Percentiles rank a stretch among this genome's conserved stretches.
Conservation (phyloP, 2,888 invertebrate genomes). For the Myathropa florea region DNA sequence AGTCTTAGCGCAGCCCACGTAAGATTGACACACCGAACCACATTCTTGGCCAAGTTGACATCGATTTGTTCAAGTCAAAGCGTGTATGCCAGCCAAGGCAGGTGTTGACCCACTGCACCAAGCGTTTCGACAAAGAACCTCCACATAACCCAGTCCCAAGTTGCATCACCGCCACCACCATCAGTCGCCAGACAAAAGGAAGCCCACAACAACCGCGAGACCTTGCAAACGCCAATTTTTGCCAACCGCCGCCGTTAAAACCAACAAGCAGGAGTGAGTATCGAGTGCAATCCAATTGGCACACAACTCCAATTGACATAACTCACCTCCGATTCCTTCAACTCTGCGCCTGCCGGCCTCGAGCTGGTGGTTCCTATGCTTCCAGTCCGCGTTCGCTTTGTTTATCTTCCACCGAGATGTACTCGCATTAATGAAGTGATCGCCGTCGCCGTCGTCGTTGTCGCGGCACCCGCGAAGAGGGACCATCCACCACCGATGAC, state of each 20-base stretch:
- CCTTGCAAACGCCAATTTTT: slow-evolving; percentile 30
- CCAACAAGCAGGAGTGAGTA: not conserved
- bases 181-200: not conserved
- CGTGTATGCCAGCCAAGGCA: not conserved
- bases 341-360: not conserved
- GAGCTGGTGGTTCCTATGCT: slow-evolving; percentile 1
- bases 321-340: slow-evolving; percentile 47
- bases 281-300: slow-evolving; percentile 43
- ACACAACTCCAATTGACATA: slow-evolving; percentile 58
- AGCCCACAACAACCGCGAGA: not conserved
- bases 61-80: not conserved
- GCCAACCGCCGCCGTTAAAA: not conserved
- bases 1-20: not conserved
- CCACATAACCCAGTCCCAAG: not conserved
- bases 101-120: not conserved
- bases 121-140: not conserved
- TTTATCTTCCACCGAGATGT: slow-evolving; percentile 49
- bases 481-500: slow-evolving; percentile 39
- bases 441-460: slow-evolving; percentile 16
- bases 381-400: slow-evolving; percentile 42
- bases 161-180: not conserved
- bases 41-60: not conserved
- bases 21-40: not conserved
- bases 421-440: slow-evolving; percentile 62
- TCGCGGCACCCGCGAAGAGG: slow-evolving; percentile 9